These are phyloP conservation scores for Cydia strobilella DNA, from an alignment of 1,140 invertebrate genomes.

Conservation along the genomic window DNA sequence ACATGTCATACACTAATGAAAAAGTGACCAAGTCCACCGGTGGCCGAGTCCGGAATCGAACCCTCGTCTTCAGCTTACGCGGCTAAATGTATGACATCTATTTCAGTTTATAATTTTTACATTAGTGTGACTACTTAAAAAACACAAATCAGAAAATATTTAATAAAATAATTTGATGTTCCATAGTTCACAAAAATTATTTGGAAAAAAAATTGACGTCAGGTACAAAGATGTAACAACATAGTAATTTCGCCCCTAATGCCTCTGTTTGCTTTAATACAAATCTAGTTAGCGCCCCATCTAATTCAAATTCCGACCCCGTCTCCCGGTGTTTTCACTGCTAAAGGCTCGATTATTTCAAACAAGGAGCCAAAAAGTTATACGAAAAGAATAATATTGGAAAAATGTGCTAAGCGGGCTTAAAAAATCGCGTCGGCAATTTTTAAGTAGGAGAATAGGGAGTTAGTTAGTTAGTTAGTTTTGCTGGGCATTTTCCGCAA, in stretches of 20 bases:
- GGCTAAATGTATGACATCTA: too few relatives aligned
- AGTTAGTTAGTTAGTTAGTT: too few relatives aligned
- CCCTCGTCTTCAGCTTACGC: too few relatives aligned
- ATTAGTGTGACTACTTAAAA: too few relatives aligned
- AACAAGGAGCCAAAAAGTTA: slow-evolving; percentile 30
- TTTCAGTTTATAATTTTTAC: too few relatives aligned
- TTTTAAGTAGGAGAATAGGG: neutral
- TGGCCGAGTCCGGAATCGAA: too few relatives aligned
- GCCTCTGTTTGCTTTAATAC: slow-evolving; percentile 73
- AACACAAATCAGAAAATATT: too few relatives aligned
- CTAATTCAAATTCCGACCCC: slow-evolving; percentile 49
- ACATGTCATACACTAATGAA: too few relatives aligned
- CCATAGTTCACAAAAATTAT: too few relatives aligned
- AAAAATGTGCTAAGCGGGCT: neutral
- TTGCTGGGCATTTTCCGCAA: too few relatives aligned
- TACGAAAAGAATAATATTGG: neutral
- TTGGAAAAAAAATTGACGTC: neutral
- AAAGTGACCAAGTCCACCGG: too few relatives aligned
- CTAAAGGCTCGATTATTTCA: slow-evolving; percentile 39
- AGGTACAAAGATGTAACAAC: slow-evolving; percentile 37
- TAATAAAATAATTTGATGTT: too few relatives aligned
- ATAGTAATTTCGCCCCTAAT: slow-evolving; percentile 75
- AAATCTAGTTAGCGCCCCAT: slow-evolving; percentile 44
- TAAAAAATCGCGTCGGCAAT: neutral
- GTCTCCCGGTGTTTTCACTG: slow-evolving; percentile 37